Evolutionary conservation across 2,113 vertebrate genomes (phyloP).

Genomic region (Argyrosomus japonicus): DNA sequence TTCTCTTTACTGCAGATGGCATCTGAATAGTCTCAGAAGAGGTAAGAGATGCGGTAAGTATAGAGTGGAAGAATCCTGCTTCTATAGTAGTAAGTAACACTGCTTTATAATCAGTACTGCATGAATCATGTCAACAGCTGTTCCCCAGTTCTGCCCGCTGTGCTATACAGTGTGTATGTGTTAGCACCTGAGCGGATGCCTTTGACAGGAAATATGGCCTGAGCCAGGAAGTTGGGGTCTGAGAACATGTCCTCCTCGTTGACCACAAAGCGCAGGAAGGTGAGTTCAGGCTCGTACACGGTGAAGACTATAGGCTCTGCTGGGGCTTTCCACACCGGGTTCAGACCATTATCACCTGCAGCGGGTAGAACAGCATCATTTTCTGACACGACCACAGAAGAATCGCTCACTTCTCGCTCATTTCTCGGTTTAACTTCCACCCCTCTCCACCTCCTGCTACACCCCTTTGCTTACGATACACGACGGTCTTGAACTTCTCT

Average conservation of each 20-base stretch:
- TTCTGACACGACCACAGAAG: not conserved
- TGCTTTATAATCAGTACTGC: not conserved
- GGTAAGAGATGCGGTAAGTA: not conserved
- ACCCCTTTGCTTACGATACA: constrained; percentile 78
- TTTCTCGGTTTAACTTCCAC: not conserved
- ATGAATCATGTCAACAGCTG: not conserved
- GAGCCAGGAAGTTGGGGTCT: constrained; percentile 97
- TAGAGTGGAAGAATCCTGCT: not conserved
- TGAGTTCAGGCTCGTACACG: constrained; percentile 91
- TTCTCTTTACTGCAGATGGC: not conserved
- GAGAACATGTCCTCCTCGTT: constrained; percentile 99
- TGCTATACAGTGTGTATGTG: not conserved
- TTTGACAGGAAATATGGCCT: constrained; percentile 94
- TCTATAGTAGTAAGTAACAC: too few relatives aligned
- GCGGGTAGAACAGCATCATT: not conserved
- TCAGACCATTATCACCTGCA: constrained; percentile 95
- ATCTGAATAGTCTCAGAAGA: not conserved
- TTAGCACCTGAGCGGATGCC: constrained; percentile 92
- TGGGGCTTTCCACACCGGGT: constrained; percentile 90
- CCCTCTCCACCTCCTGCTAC: not conserved
- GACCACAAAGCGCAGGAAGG: constrained; percentile 94
- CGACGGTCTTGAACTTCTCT: constrained; percentile 93
- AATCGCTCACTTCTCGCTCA: not conserved
- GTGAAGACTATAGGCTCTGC: constrained; percentile 88
- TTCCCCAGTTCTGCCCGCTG: not conserved